phyloP scores from a whole-genome alignment of 2,797 vertebrate species.

The Allobates femoralis region DNA sequence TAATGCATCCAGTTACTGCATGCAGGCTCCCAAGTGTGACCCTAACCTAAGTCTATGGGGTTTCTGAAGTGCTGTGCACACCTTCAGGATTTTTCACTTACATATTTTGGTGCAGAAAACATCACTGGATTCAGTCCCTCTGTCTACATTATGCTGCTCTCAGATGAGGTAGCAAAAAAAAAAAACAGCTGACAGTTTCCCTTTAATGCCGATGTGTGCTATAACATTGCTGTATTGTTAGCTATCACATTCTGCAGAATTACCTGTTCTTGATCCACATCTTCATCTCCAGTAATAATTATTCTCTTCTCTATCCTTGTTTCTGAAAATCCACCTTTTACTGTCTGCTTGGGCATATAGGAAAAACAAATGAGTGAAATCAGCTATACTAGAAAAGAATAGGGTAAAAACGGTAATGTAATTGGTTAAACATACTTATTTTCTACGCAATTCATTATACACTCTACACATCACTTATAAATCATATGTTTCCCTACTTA shows the following conservation, averaged over 20 bases:
- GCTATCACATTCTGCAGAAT: slow-evolving; percentile 35
- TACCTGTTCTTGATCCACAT: slow-evolving; percentile 98
- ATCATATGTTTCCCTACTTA: background rate
- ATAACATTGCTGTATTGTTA: background rate
- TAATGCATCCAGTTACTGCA: too few species aligned
- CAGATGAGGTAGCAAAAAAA: too few species aligned
- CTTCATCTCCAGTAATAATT: slow-evolving; percentile 97
- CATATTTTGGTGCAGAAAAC: too few species aligned
- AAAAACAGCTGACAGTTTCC: too few species aligned
- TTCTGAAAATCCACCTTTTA: slow-evolving; percentile 98
- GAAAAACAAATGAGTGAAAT: background rate
- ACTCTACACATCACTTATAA: background rate
- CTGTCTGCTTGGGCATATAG: slow-evolving; percentile 81
- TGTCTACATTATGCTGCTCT: too few species aligned
- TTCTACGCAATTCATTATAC: background rate
- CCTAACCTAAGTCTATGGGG: too few species aligned
- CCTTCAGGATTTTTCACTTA: too few species aligned
- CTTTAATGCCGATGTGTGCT: background rate
- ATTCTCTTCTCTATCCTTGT: slow-evolving; percentile 99
- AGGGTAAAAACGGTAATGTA: background rate
- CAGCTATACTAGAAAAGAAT: background rate
- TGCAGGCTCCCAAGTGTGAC: too few species aligned
- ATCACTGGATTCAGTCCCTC: too few species aligned
- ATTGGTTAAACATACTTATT: background rate
- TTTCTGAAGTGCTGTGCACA: too few species aligned